A percentile compares a stretch with the other conserved stretches of the same genome.
Evolutionary conservation across 2,888 invertebrate genomes (phyloP).

Genomic region (Molanna angustata): DNA sequence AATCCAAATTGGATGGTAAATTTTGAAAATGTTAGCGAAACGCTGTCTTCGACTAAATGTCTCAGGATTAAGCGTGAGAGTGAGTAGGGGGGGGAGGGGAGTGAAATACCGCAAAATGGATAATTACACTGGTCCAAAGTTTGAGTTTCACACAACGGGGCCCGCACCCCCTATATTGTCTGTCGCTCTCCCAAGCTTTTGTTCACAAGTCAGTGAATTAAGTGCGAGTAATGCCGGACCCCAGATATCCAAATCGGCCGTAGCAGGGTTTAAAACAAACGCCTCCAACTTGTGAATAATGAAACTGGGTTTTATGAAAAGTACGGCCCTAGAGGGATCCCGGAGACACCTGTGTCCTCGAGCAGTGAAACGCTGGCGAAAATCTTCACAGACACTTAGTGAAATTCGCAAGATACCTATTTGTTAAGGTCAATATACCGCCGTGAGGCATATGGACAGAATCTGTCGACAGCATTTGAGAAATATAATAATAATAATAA

Average conservation of each 20-base stretch:
- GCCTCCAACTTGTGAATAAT: slow-evolving; percentile 17
- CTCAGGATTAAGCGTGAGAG: too few relatives aligned
- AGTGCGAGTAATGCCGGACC: slow-evolving; percentile 11
- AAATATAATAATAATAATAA: too few relatives aligned
- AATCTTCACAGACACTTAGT: too few relatives aligned
- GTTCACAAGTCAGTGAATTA: slow-evolving; percentile 23
- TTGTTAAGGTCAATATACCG: too few relatives aligned
- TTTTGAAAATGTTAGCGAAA: too few relatives aligned
- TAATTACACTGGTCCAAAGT: slow-evolving; percentile 21
- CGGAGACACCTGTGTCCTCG: neutral
- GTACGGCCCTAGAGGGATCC: neutral
- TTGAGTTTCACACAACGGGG: slow-evolving; percentile 15
- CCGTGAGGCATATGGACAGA: too few relatives aligned
- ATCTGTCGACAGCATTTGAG: too few relatives aligned
- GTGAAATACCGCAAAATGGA: slow-evolving; percentile 27
- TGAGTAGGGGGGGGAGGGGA: too few relatives aligned
- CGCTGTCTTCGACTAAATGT: too few relatives aligned
- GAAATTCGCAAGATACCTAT: too few relatives aligned
- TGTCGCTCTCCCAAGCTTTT: slow-evolving; percentile 17
- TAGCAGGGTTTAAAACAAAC: slow-evolving; percentile 19
- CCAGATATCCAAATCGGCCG: slow-evolving; percentile 10
- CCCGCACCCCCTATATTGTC: slow-evolving; percentile 21
- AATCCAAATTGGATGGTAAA: too few relatives aligned
- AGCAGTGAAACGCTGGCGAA: too few relatives aligned
- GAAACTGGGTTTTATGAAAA: neutral